These are phyloP conservation scores for Cheilosia variabilis DNA, from an alignment of 2,888 invertebrate genomes.

Conservation along the genomic window DNA sequence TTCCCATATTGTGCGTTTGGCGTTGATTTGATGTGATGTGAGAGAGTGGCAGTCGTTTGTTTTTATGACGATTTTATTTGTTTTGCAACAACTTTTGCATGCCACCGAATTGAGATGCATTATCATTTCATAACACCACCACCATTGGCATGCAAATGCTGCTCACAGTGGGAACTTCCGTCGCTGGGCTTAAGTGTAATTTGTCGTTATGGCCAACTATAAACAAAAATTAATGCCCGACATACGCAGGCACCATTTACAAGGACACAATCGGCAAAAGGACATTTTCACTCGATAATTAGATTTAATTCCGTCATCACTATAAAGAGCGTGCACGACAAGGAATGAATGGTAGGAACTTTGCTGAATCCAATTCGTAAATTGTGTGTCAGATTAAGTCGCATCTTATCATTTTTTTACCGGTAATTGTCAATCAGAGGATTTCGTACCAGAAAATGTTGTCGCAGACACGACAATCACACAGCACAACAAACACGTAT, in stretches of 20 bases:
- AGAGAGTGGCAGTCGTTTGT: constrained; percentile 59
- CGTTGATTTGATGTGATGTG: constrained; percentile 50
- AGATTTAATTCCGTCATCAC: neutral
- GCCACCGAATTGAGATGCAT: constrained; percentile 63
- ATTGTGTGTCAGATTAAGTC: constrained; percentile 65
- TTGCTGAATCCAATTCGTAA: constrained; percentile 16
- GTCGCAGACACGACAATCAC: neutral
- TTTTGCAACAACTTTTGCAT: constrained; percentile 67
- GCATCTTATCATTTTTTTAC: constrained; percentile 17
- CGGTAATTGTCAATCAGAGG: constrained; percentile 71
- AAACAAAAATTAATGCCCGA: constrained; percentile 69
- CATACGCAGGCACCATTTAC: constrained; percentile 54
- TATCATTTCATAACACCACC: constrained; percentile 54
- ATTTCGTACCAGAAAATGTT: constrained; percentile 7
- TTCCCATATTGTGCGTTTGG: constrained; percentile 20
- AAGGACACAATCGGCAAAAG: neutral
- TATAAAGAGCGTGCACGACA: too few relatives aligned
- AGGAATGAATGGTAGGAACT: too few relatives aligned
- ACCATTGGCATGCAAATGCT: constrained; percentile 64
- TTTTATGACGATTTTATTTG: constrained; percentile 73
- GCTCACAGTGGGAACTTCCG: constrained; percentile 29
- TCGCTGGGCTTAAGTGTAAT: constrained; percentile 65
- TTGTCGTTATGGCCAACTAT: constrained; percentile 65
- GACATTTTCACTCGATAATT: neutral
- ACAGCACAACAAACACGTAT: neutral